These are phyloP conservation scores for Odocoileus hemionus DNA, from an alignment of 2,113 vertebrate species.

Conservation along the genomic window DNA sequence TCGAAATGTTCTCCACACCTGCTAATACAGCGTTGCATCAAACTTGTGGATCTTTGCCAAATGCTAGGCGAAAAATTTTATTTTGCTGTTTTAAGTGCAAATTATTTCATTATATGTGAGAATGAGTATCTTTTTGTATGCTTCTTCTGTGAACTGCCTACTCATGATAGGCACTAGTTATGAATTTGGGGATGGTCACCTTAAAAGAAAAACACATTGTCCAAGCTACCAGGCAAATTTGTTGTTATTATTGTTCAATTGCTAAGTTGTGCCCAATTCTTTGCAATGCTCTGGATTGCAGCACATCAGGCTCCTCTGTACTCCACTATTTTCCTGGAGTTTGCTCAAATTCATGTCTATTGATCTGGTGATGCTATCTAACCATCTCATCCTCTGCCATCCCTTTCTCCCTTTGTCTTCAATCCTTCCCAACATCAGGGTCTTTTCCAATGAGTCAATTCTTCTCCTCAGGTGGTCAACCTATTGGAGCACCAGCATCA, in stretches of 20 bases:
- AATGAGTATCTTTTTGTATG: background rate
- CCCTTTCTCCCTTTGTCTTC: background rate
- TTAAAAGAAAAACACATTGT: background rate
- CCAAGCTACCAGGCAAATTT: background rate
- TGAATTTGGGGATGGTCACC: background rate
- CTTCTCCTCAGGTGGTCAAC: background rate
- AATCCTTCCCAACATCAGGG: background rate
- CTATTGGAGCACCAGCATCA: background rate
- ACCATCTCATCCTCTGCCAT: background rate
- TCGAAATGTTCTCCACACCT: background rate
- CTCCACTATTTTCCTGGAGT: background rate
- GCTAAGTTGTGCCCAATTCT: background rate
- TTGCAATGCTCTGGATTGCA: background rate
- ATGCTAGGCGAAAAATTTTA: background rate
- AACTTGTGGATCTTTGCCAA: background rate
- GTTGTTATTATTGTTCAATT: background rate
- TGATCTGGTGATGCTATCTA: background rate
- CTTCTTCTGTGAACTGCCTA: background rate
- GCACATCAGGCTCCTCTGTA: background rate
- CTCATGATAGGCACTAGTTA: background rate
- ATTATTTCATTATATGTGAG: background rate
- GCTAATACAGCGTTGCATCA: background rate
- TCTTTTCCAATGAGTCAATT: background rate
- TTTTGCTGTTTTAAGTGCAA: constrained; percentile 31
- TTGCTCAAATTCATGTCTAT: background rate